A percentile compares a stretch with the other conserved stretches of the same genome.
Conservation (phyloP, 2,113 vertebrate genomes). For the Amphilophus citrinellus region DNA sequence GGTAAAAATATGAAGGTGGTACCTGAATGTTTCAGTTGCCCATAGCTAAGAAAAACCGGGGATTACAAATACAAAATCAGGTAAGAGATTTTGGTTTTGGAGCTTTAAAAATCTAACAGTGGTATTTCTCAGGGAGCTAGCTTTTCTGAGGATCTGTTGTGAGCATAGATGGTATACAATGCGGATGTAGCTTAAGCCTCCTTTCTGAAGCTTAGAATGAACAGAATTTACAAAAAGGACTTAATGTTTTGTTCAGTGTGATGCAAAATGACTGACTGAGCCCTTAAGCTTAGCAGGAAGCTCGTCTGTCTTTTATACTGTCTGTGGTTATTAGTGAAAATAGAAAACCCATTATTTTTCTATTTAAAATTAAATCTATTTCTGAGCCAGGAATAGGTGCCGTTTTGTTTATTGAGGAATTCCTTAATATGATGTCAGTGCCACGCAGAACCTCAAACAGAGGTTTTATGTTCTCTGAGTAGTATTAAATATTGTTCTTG, state of each 20-base stretch:
- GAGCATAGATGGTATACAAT: no score
- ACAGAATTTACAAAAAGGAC: no score
- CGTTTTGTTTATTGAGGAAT: no score
- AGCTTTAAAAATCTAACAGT: no score
- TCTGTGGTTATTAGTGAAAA: background rate
- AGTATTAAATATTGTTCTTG: background rate
- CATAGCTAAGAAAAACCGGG: background rate
- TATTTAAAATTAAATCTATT: background rate
- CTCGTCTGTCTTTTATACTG: background rate
- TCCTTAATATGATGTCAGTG: background rate
- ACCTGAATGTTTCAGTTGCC: background rate
- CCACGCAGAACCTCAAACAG: background rate
- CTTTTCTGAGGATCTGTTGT: background rate
- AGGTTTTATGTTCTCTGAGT: background rate
- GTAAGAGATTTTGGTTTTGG: background rate
- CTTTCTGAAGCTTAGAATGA: no score
- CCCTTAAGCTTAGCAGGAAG: no score
- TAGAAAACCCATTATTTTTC: background rate
- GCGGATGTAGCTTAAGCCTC: no score
- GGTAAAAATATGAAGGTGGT: background rate
- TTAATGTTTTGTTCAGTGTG: no score
- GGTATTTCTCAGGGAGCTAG: background rate
- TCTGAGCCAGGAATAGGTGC: accelerated
- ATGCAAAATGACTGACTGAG: no score
- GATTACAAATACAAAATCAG: background rate